These are phyloP conservation scores for Chymomyza fuscimana DNA, from an alignment of 2,888 invertebrate species.

Conservation along the genomic window DNA sequence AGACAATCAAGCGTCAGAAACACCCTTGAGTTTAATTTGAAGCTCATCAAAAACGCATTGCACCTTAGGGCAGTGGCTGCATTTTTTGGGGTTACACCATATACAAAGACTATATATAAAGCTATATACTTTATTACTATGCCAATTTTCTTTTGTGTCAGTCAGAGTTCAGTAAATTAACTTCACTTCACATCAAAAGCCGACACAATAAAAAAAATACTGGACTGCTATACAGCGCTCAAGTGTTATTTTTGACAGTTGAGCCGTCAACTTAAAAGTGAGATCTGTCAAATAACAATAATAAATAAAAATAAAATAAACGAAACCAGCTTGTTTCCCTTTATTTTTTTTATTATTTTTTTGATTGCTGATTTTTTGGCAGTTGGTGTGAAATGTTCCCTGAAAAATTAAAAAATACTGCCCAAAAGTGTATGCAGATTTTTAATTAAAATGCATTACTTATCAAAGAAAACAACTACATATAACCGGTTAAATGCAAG, in stretches of 20 bases:
- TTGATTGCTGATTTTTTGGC: constrained; percentile 41
- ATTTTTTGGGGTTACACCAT: not conserved
- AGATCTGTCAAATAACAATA: constrained; percentile 61
- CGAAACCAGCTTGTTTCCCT: constrained; percentile 50
- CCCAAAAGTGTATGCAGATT: constrained; percentile 69
- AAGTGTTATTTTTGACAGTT: constrained; percentile 70
- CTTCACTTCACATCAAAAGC: constrained; percentile 67
- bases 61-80: not conserved
- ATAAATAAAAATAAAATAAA: constrained; percentile 27
- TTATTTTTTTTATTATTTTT: constrained; percentile 47
- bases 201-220: constrained; percentile 21
- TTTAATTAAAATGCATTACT: constrained; percentile 63
- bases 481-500: constrained; percentile 49
- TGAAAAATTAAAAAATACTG: constrained; percentile 19
- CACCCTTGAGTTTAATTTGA: constrained; percentile 14
- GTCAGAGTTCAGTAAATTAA: constrained; percentile 62
- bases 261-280: constrained; percentile 65
- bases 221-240: constrained; percentile 43
- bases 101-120: too few relatives aligned
- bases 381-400: constrained; percentile 17
- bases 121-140: constrained; percentile 27
- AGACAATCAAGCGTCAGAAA: not conserved
- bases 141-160: constrained; percentile 56
- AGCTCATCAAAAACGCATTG: constrained; percentile 6
- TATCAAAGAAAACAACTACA: constrained; percentile 45